Base-by-base conservation (phyloP, 2,797 vertebrate species). In the Takifugu ocellatus region DNA sequence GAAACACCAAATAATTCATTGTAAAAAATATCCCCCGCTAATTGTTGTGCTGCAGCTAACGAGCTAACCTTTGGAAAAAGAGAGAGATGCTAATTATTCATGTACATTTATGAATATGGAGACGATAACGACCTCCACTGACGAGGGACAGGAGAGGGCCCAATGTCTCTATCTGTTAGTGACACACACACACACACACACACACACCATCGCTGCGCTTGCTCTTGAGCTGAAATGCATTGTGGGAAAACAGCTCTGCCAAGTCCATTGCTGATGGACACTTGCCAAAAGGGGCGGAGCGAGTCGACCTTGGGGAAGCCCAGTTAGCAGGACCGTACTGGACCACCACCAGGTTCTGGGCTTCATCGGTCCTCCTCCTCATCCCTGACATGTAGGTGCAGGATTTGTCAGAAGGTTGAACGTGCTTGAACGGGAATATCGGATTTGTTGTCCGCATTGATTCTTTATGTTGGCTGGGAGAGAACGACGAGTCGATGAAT, bases 31-130 rank as follows among this genome's bases (percentile, higher is more conserved):
- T 82, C 85, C 85, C 79, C 78, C 72, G 79, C 83, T 91, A 92
- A 91, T 92, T 91, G 88, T 86, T 85, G 79, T 74, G 75, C 78
- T 90, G 84, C 88, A 90, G 88, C 91, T 91, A 92, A 91, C 85
- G 85, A 87, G 84, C 65, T 91, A 92, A 92, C 91, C 90, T 92
- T 92, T 90, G 79, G 88, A 21, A 90, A 88, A 87, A 64, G 73
- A 53, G 77, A 84, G 77, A 82, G 82, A 74, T 77, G 72, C 75
- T 82, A 80, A 88, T 88, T 86, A 90, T 88, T 89, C 85, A 88
- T 87, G 75, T 88, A 87, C 87, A 89, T 87, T 83, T 69, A 88
- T 90, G 85, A 90, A 90, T 90, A 92, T 91, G 81, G 87, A 90
- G 84, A 84, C 70, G 60, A 59, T 80, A 83, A 84, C 84, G 71